Percentiles rank a stretch among this genome's conserved stretches.
phyloP scores from a whole-genome alignment of 2,797 vertebrate genomes.

The Sylvia borin region DNA sequence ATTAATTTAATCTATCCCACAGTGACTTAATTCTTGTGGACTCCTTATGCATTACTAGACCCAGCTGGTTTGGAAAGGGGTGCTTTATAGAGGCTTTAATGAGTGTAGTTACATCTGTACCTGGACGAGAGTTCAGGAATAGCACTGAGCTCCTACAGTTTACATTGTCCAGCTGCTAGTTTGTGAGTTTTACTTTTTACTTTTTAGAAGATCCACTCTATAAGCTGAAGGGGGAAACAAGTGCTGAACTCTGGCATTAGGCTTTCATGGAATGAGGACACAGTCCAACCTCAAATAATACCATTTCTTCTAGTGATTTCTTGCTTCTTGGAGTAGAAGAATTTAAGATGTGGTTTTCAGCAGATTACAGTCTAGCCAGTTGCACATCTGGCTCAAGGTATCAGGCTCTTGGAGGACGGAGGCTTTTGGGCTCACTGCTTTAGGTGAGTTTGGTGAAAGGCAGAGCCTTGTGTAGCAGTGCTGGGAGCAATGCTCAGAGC shows the following conservation, averaged over 20 bases:
- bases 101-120: background rate
- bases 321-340: background rate
- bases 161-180: background rate
- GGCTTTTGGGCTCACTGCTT: background rate
- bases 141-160: background rate
- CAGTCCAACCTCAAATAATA: background rate
- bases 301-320: background rate
- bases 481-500: background rate
- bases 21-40: background rate
- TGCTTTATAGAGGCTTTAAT: background rate
- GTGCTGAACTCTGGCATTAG: background rate
- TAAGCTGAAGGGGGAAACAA: background rate
- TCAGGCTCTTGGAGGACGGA: background rate
- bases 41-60: background rate
- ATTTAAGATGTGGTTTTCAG: background rate
- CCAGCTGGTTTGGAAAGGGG: background rate
- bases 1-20: background rate
- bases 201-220: background rate
- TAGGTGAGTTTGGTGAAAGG: background rate
- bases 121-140: background rate
- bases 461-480: background rate
- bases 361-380: background rate
- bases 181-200: background rate
- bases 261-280: background rate
- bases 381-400: background rate